These are phyloP conservation scores for Pomacea maculata DNA, from an alignment of 1,140 invertebrate species.

Conservation along the genomic window DNA sequence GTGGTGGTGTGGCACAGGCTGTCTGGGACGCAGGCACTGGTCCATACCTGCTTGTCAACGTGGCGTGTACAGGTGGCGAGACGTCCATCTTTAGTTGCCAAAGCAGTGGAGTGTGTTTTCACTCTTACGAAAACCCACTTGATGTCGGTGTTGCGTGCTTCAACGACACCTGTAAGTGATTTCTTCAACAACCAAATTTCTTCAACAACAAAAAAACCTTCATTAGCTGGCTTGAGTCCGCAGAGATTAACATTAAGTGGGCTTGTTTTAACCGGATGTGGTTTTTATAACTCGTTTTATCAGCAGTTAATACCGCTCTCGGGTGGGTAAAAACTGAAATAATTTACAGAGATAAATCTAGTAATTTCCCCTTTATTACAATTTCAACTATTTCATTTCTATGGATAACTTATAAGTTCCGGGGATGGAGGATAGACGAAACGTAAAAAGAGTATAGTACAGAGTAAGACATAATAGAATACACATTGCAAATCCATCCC, in stretches of 20 bases:
- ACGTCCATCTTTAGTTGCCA: conserved; percentile 32
- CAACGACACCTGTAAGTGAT: conserved; percentile 27
- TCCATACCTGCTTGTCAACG: conserved; percentile 35
- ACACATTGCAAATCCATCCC: too few relatives aligned
- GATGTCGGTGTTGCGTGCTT: conserved; percentile 40
- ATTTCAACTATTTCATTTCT: background rate
- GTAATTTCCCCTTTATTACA: background rate
- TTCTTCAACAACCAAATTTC: too few relatives aligned
- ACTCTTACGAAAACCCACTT: background rate
- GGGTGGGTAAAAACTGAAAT: background rate
- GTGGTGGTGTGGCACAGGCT: conserved; percentile 34
- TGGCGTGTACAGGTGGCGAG: conserved; percentile 39
- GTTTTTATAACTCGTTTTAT: too few relatives aligned
- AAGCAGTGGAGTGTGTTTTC: conserved; percentile 31
- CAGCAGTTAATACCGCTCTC: background rate
- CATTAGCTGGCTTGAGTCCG: too few relatives aligned
- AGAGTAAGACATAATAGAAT: too few relatives aligned
- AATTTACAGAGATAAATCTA: background rate
- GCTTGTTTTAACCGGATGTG: too few relatives aligned
- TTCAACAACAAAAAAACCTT: too few relatives aligned
- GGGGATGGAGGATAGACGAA: too few relatives aligned
- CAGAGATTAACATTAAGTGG: too few relatives aligned
- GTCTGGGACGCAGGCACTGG: conserved; percentile 26
- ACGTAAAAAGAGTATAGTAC: too few relatives aligned
- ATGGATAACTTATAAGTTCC: too few relatives aligned